Evolutionary conservation across 2,113 vertebrate species (phyloP).

Genomic region (Engraulis encrasicolus): DNA sequence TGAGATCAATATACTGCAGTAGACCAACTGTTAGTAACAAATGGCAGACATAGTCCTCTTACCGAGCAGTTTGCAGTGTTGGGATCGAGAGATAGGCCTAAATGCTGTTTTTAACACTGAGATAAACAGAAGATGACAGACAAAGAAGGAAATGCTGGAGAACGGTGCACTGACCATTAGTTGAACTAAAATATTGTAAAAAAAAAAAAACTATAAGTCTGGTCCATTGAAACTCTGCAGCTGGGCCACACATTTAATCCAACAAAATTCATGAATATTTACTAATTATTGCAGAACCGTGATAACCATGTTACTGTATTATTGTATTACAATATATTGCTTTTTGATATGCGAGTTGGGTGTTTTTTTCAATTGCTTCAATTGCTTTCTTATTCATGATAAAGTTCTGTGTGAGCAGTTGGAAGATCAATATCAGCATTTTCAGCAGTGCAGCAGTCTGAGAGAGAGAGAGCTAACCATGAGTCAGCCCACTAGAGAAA

Average conservation of each 20-base stretch:
- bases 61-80: not conserved
- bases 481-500: not conserved
- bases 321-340: not conserved
- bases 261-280: too few species aligned
- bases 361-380: too few species aligned
- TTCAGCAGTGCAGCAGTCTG: not conserved
- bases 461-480: too few species aligned
- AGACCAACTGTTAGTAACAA: too few species aligned
- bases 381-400: not conserved
- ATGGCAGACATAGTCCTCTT: too few species aligned
- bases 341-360: not conserved
- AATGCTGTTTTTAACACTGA: not conserved
- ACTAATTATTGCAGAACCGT: too few species aligned
- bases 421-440: not conserved
- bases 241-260: too few species aligned
- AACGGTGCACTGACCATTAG: not conserved
- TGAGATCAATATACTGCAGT: too few species aligned
- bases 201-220: not conserved
- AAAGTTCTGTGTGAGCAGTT: not conserved
- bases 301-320: not conserved
- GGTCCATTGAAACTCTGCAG: too few species aligned
- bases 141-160: not conserved
- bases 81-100: not conserved
- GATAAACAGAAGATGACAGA: not conserved
- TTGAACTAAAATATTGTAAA: too few species aligned